phyloP scores from a whole-genome alignment of 1,140 invertebrate genomes.

The Drosophila rufa region DNA sequence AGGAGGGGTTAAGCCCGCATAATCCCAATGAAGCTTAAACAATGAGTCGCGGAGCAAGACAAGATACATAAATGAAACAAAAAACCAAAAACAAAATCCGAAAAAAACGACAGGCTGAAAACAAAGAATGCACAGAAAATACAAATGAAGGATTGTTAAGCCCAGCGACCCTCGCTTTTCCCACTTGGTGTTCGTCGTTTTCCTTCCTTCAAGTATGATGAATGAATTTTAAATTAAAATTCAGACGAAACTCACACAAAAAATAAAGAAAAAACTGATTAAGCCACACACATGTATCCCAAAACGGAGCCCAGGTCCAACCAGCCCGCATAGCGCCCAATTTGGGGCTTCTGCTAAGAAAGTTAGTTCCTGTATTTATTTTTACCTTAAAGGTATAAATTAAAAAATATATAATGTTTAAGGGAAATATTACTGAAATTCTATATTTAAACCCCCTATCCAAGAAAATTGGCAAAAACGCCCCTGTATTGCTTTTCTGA shows the following conservation, averaged over 20 bases:
- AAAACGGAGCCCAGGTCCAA: constrained; percentile 16
- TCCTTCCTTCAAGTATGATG: constrained; percentile 68
- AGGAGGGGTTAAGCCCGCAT: constrained; percentile 44
- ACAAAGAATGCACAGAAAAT: constrained; percentile 58
- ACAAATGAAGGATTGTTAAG: constrained; percentile 73
- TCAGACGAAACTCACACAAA: constrained; percentile 33
- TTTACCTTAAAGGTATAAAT: background rate
- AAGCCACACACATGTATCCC: constrained; percentile 15
- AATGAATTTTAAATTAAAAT: constrained; percentile 81
- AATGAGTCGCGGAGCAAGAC: constrained; percentile 30
- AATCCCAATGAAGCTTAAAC: constrained; percentile 44
- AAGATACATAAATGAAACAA: constrained; percentile 36
- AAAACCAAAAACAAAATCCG: constrained; percentile 18
- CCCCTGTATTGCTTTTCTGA: background rate
- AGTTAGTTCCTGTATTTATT: background rate
- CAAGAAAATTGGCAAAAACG: background rate
- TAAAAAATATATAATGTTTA: background rate
- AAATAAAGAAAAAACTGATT: constrained; percentile 6
- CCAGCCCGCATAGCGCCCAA: constrained; percentile 25
- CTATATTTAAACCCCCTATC: background rate
- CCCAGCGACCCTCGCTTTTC: constrained; percentile 6
- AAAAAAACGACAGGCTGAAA: constrained; percentile 3
- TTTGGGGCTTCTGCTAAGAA: background rate
- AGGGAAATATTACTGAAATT: no score
- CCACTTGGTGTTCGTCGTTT: constrained; percentile 4